Percentiles rank a stretch among this genome's conserved stretches.
phyloP scores from a whole-genome alignment of 2,888 invertebrate species.

The Boloria selene region DNA sequence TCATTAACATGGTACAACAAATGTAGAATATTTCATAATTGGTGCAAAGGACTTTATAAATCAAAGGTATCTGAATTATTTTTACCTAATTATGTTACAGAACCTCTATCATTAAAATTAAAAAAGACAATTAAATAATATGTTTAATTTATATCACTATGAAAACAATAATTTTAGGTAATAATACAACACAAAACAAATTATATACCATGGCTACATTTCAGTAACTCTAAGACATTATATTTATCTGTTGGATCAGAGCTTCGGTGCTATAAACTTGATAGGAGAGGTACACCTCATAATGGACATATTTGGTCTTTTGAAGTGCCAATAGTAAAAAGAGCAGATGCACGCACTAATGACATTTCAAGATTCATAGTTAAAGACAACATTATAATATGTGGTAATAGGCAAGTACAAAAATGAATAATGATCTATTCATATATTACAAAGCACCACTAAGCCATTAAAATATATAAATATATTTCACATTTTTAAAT shows the following conservation, averaged over 20 bases:
- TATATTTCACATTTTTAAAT: not conserved
- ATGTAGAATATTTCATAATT: constrained; percentile 66
- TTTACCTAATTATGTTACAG: not conserved
- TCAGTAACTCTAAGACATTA: constrained; percentile 54
- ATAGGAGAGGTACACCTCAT: constrained; percentile 53
- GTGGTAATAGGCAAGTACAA: constrained; percentile 69
- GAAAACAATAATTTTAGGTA: constrained; percentile 52
- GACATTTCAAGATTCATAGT: constrained; percentile 73
- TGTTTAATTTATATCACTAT: not conserved
- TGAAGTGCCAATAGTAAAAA: constrained; percentile 58
- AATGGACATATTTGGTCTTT: constrained; percentile 56
- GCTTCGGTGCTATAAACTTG: constrained; percentile 55
- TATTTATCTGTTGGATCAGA: constrained; percentile 61
- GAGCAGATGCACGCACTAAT: constrained; percentile 69
- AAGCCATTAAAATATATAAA: too few species aligned
- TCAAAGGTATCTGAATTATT: constrained; percentile 46
- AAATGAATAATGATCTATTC: not conserved
- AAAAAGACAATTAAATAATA: not conserved
- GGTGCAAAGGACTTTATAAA: constrained; percentile 65
- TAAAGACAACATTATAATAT: constrained; percentile 58
- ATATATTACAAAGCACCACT: too few species aligned
- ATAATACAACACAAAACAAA: constrained; percentile 57
- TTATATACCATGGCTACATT: constrained; percentile 73
- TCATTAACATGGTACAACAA: constrained; percentile 54
- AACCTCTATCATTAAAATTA: not conserved